These are phyloP conservation scores for Orthosia gothica DNA, from an alignment of 2,888 invertebrate genomes.

Conservation along the genomic window DNA sequence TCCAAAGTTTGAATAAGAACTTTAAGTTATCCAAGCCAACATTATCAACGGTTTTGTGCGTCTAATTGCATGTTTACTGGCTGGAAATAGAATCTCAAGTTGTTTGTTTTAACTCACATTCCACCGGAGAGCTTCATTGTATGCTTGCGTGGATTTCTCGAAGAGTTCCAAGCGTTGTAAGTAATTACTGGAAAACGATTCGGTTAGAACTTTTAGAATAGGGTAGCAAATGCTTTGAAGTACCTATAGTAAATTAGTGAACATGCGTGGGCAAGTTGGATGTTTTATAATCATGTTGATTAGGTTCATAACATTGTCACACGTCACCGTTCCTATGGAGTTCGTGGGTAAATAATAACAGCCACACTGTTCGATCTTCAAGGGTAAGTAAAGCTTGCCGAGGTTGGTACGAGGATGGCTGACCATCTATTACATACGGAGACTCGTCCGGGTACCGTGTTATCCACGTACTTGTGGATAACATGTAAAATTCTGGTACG, in stretches of 20 bases:
- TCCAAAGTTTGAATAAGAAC: slow-evolving; percentile 43
- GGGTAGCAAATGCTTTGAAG: slow-evolving; percentile 26
- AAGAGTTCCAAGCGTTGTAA: slow-evolving; percentile 87
- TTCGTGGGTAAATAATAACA: too few species aligned
- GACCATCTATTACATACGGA: too few species aligned
- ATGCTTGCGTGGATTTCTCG: slow-evolving; percentile 86
- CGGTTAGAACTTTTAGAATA: slow-evolving; percentile 22
- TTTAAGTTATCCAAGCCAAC: slow-evolving; percentile 65
- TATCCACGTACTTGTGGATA: too few species aligned
- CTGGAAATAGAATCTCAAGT: too few species aligned
- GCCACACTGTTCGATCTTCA: too few species aligned
- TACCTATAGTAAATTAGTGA: slow-evolving; percentile 1
- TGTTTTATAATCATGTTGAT: not conserved
- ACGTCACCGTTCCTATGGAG: too few species aligned
- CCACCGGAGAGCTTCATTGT: slow-evolving; percentile 88
- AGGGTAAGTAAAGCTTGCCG: too few species aligned
- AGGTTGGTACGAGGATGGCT: too few species aligned
- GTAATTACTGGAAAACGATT: slow-evolving; percentile 82
- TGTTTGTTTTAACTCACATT: slow-evolving; percentile 81
- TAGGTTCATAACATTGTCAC: too few species aligned
- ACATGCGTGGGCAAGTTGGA: not conserved
- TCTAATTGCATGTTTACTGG: slow-evolving; percentile 75
- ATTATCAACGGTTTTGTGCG: slow-evolving; percentile 69
- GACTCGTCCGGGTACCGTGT: too few species aligned
- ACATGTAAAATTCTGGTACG: too few species aligned